These are phyloP conservation scores for Cabera pusaria DNA, from an alignment of 2,888 invertebrate genomes.

Conservation along the genomic window DNA sequence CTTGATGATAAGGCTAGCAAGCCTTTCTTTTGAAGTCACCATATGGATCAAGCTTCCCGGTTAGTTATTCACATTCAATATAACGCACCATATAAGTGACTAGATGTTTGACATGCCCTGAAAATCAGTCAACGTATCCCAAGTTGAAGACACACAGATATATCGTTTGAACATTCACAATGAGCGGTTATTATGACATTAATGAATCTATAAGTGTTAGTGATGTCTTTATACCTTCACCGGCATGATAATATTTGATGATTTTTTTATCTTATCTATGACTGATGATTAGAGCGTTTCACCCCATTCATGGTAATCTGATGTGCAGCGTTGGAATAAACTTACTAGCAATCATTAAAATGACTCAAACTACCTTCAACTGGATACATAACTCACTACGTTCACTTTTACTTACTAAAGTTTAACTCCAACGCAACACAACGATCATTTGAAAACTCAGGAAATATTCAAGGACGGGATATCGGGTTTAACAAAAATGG, in stretches of 20 bases:
- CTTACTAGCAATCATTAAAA: slow-evolving; percentile 13
- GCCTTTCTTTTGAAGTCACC: slow-evolving; percentile 72
- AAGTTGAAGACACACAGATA: slow-evolving; percentile 82
- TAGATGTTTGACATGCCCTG: slow-evolving; percentile 78
- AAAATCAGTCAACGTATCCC: slow-evolving; percentile 81
- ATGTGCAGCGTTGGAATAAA: slow-evolving; percentile 44
- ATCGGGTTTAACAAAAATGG: slow-evolving; percentile 50
- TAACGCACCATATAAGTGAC: slow-evolving; percentile 65
- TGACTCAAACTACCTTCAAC: slow-evolving; percentile 18
- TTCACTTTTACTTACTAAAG: slow-evolving; percentile 50
- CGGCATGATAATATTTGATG: slow-evolving; percentile 47
- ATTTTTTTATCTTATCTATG: slow-evolving; percentile 62
- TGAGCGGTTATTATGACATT: slow-evolving; percentile 56
- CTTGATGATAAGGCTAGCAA: slow-evolving; percentile 73
- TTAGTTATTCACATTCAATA: slow-evolving; percentile 67
- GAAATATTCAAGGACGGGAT: slow-evolving; percentile 47
- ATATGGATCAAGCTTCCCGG: slow-evolving; percentile 66
- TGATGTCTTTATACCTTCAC: slow-evolving; percentile 49
- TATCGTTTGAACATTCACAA: slow-evolving; percentile 59
- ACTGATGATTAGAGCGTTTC: slow-evolving; percentile 53
- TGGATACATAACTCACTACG: slow-evolving; percentile 36
- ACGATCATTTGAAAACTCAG: slow-evolving; percentile 43
- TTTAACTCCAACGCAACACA: slow-evolving; percentile 52
- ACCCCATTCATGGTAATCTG: slow-evolving; percentile 58
- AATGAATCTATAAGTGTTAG: slow-evolving; percentile 51